Evolutionary conservation across 2,888 invertebrate genomes (phyloP), one percentile per base, ranked within the genome.

Genomic region (Diaprepes abbreviatus): DNA sequence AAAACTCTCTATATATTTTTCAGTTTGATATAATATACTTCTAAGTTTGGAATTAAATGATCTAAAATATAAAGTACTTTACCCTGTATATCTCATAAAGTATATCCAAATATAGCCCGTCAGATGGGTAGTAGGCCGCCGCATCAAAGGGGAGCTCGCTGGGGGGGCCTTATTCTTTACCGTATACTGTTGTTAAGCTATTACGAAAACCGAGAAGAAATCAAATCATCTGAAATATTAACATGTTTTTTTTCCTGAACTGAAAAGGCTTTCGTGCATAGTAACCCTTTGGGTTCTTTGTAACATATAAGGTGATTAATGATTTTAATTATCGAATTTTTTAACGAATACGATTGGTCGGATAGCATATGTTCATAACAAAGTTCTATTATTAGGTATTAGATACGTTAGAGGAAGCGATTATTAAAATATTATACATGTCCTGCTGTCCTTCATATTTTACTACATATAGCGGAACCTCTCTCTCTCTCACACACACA

Each of bases 291-390:
- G 19, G 12, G 24, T 21, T 17, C 17, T 38, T 57, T 52, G 28
- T 38, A 38, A 24, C 14, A 21, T 21, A 40, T 57, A 0, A 28
- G 10, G 12, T 45, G 65, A 66, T 66, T 66, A 57, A 66, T 66
- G 48, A 36, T 40, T 66, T 57, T 40, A 31, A 40, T 54, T 38
- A 28, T 40, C n/a, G 19, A 28, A 4, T 54, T 38, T 54, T 55
- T 16, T 14, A 38, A 54, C 16, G 43, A 16, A 48, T 31, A 55
- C 36, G 33, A 36, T 35, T 14, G 3, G 33, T 48, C 48, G 48
- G 6, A 17, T 14, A 9, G 35, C 60, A 17, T 45, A 60, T 60
- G 60, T 48, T 31, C 33, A 21, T 14, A 48, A 45, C 33, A 19
- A 60, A 48, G 33, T 33, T 17, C n/a, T n/a, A n/a, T n/a, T n/a